A percentile compares a stretch with the other conserved stretches of the same genome.
Conservation (phyloP, 1,140 invertebrate genomes). For the Drosophila albomicans region DNA sequence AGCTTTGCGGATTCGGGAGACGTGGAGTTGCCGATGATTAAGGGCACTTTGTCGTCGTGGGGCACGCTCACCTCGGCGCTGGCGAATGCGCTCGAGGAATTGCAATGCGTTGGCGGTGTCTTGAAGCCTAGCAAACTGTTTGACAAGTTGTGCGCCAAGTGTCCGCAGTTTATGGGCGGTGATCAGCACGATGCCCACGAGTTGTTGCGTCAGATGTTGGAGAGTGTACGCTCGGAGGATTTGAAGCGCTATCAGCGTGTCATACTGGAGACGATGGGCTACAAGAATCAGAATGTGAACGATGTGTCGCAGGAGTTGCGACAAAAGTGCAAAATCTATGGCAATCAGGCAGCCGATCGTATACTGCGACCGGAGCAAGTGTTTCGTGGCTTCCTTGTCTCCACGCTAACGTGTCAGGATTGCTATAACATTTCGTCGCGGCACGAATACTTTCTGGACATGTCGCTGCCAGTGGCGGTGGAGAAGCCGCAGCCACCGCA, state of each 20-base stretch:
- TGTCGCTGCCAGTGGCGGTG: conserved; percentile 94
- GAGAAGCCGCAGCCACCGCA: conserved; percentile 89
- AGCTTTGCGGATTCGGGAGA: conserved; percentile 86
- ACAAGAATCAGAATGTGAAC: conserved; percentile 89
- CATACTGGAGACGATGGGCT: conserved; percentile 90
- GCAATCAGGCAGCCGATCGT: conserved; percentile 91
- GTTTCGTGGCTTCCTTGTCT: conserved; percentile 95
- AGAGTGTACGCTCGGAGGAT: conserved; percentile 91
- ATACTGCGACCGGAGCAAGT: conserved; percentile 93
- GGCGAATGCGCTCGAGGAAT: conserved; percentile 89
- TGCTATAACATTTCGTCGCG: conserved; percentile 94
- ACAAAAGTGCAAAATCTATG: conserved; percentile 92
- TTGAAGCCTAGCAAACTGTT: conserved; percentile 91
- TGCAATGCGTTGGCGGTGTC: conserved; percentile 88
- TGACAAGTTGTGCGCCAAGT: conserved; percentile 90
- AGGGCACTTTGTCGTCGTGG: conserved; percentile 89
- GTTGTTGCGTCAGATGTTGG: conserved; percentile 94
- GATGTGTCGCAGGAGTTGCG: conserved; percentile 91
- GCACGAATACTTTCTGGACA: conserved; percentile 96
- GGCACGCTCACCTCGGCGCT: conserved; percentile 89
- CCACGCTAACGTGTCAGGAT: conserved; percentile 94
- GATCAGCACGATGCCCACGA: conserved; percentile 99
- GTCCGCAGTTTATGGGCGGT: conserved; percentile 94
- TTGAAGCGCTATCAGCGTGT: conserved; percentile 91
- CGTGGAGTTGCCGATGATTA: conserved; percentile 87